Conservation (phyloP, 2,888 invertebrate genomes). For the Lissocephala sabroskyi region DNA sequence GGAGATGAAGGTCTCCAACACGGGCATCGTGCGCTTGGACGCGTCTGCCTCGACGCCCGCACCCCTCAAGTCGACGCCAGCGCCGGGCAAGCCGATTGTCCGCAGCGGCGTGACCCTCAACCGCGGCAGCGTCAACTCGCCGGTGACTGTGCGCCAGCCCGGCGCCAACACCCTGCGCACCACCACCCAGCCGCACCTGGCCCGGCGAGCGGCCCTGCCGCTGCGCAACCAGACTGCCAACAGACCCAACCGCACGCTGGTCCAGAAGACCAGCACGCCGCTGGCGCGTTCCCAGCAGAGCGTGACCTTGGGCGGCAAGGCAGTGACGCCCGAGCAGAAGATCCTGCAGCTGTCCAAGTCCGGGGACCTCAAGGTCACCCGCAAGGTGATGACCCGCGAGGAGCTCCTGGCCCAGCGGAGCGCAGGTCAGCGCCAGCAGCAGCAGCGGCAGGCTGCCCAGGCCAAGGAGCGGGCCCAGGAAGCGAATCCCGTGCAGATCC, state of each 20-base stretch:
- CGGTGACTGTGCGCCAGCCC: conserved; percentile 32
- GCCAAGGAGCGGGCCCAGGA: conserved; percentile 17
- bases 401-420: conserved; percentile 57
- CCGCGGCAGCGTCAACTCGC: conserved; percentile 21
- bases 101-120: conserved; percentile 7
- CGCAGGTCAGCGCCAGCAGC: conserved; percentile 48
- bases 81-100: conserved; percentile 8
- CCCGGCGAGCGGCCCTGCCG: conserved; percentile 41
- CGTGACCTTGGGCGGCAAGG: conserved; percentile 30
- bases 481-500: conserved; percentile 49
- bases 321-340: conserved; percentile 71
- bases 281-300: conserved; percentile 21
- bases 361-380: conserved; percentile 73
- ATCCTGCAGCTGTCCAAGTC: conserved; percentile 74
- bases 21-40: conserved; percentile 68
- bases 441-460: conserved; percentile 31
- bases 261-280: conserved; percentile 38
- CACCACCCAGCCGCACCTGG: conserved; percentile 29
- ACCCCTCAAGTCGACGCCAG: conserved; percentile 12
- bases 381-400: conserved; percentile 71
- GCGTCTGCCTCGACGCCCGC: conserved; percentile 20
- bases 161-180: conserved; percentile 38
- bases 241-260: conserved; percentile 52
- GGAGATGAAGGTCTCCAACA: conserved; percentile 59
- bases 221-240: background rate